Conservation (phyloP, 2,797 vertebrate species). For the Ceyx erithaca region DNA sequence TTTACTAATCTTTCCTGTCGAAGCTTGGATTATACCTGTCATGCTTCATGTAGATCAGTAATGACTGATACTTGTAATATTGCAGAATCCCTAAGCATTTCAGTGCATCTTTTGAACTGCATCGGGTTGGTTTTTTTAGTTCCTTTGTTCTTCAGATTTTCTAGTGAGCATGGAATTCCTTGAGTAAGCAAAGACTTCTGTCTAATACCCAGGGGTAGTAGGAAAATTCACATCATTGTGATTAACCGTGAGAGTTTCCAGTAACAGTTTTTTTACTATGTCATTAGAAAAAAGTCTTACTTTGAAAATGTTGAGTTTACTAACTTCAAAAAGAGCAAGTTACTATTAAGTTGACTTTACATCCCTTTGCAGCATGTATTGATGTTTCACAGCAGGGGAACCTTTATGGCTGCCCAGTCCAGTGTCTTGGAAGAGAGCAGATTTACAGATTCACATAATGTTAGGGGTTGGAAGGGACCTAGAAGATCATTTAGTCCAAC, state of each 20-base stretch:
- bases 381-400: background rate
- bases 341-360: background rate
- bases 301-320: background rate
- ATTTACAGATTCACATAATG: too few species aligned
- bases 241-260: constrained; percentile 15
- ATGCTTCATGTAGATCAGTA: constrained; percentile 23
- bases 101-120: constrained; percentile 42
- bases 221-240: constrained; percentile 20
- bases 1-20: constrained; percentile 19
- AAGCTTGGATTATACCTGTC: constrained; percentile 44
- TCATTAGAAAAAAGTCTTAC: background rate
- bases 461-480: too few species aligned
- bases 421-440: background rate
- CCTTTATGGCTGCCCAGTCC: background rate
- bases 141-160: constrained; percentile 58
- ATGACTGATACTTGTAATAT: constrained; percentile 21
- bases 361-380: background rate
- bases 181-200: constrained; percentile 40
- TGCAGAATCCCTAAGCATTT: constrained; percentile 22
- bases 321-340: background rate
- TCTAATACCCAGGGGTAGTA: background rate
- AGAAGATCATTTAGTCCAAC: too few species aligned
- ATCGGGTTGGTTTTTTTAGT: background rate
- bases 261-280: background rate
- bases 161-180: constrained; percentile 42